These are phyloP conservation scores for Zaprionus lachaisei DNA, from an alignment of 1,140 invertebrate species.

Conservation along the genomic window DNA sequence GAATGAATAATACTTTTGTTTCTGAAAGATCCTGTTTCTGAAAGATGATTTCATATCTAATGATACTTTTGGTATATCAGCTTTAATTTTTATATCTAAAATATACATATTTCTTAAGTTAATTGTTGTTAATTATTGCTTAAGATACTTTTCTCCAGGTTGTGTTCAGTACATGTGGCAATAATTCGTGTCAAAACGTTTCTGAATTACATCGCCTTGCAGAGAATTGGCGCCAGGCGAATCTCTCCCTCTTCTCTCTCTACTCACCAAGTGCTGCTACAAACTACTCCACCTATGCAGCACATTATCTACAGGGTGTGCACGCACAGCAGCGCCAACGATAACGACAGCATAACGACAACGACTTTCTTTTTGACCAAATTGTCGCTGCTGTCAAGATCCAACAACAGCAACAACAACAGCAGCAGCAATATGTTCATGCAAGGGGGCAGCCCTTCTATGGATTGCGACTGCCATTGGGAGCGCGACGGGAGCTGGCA, in stretches of 20 bases:
- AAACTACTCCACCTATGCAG: background rate
- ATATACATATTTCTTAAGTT: background rate
- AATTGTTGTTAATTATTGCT: no score
- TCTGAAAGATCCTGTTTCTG: no score
- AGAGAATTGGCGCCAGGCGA: no score
- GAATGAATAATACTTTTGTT: background rate
- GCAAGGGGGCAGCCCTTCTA: constrained; percentile 45
- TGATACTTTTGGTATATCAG: background rate
- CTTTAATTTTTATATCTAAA: background rate
- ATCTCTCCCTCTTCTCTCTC: background rate
- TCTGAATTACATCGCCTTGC: no score
- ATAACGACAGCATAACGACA: constrained; percentile 48
- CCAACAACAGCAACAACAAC: constrained; percentile 27
- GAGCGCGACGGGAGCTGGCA: constrained; percentile 1
- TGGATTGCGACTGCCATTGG: constrained; percentile 36
- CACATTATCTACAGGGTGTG: constrained; percentile 15
- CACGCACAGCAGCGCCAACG: constrained; percentile 1
- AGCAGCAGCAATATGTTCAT: constrained; percentile 34
- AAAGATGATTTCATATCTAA: no score
- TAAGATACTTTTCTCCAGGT: no score
- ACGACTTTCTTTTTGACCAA: constrained; percentile 79
- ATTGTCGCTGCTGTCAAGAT: constrained; percentile 53
- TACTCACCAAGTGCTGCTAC: no score
- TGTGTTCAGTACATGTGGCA: no score
- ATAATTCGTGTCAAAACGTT: no score